Evolutionary conservation across 1,140 invertebrate species (phyloP), one percentile per base, ranked within the genome.

Genomic region (Cylas formicarius): DNA sequence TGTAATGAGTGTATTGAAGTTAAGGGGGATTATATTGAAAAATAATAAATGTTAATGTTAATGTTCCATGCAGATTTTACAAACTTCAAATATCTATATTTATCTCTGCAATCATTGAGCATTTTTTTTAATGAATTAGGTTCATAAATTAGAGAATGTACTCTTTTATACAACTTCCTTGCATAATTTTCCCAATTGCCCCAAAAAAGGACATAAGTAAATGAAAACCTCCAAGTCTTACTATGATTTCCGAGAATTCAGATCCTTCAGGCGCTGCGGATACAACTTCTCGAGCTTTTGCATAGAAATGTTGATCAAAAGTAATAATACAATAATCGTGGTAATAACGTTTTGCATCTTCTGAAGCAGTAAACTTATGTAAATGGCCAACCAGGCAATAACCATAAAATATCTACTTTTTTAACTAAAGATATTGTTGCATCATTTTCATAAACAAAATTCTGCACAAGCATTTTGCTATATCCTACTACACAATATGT

Each of bases 271-370:
- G 49, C 39, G 57, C 52, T 10, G 63, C 56, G 27, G 55, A 50
- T 52, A 67, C 50, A 20, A 70, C 68, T 61, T 67, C 63, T 37
- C 60, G 58, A 32, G 68, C 67, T 66, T 71, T 71, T 8, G 49
- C 49, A 53, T 67, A 71, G 5, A 68, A 52, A 20, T 58, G 61
- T 45, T 65, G 62, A 38, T 66, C 63, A 43, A 65, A 63, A 53
- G 62, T 67, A 18, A 65, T 34, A 18, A 67, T 53, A 28, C 47
- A 60, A 39, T 46, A 33, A 43, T 21, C 34, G 18, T 52, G 49
- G 20, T 31, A 21, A 44, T 53, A 41, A 26, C 28, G 21, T 54
- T 54, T 52, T 9, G 36, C 40, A 44, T 52, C 43, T 18, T 61
- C 48, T 52, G 58, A 53, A 27, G 61, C 60, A 59, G 51, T 61